Base-by-base conservation (phyloP, 2,113 vertebrate genomes). In the Dasyornis broadbenti region DNA sequence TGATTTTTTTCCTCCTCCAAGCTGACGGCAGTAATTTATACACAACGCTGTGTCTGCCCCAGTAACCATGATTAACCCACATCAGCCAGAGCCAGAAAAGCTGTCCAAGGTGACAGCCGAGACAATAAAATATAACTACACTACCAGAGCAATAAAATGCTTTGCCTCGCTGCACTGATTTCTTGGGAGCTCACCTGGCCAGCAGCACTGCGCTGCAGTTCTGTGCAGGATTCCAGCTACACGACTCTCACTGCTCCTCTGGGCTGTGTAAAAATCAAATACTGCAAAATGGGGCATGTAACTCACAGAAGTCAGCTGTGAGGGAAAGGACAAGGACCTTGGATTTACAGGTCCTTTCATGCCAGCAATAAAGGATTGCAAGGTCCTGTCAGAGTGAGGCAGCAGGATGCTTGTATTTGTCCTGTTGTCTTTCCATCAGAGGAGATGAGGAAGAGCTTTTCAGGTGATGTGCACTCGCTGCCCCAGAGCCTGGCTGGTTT, bases 101-200 rank as follows among this genome's bases (percentile, higher is more conserved):
- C 76, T 87, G 78, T 79, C 86, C 73, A 75, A 13, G 5, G 75
- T 64, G 50, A 59, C 56, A 89, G 87, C 61, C 85, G 86, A 89
- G 82, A 54, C 57, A 91, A 92, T 95, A 85, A 96, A 97, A 76
- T 73, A 72, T 20, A 95, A 80, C 60, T 70, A 42, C 56, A 45
- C 12, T 73, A 81, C 30, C 31, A 95, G 40, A 82, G 83, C 84
- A 88, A 68, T 78, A 84, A 54, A 59, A 89, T 24, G n/a, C 28
- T 81, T 76, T 80, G 57, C 77, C 76, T 92, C 3, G 2, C 57
- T 70, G 50, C 72, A 19, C 35, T 78, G 27, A 64, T 86, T 87
- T 83, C 71, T 81, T 96, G 63, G 56, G 72, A 90, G 71, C 69
- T 91, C 63, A 80, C 59, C 80, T 89, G 87, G 65, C 76, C 53